Base-by-base conservation (phyloP, 2,888 invertebrate species). In the Octodonta nipae region DNA sequence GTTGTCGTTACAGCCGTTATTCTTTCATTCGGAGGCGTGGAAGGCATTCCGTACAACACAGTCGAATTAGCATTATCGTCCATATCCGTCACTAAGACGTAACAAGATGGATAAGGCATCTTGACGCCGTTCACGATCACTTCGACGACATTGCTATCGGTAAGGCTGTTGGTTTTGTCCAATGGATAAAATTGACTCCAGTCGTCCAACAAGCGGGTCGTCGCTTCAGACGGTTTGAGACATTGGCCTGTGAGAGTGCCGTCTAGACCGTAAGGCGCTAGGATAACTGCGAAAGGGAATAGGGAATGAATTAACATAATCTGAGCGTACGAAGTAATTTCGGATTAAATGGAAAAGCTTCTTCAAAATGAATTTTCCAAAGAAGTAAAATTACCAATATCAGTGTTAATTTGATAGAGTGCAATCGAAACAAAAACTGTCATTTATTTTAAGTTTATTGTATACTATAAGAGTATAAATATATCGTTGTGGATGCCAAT, bases 101-200 rank as follows among this genome's bases (percentile, higher is more conserved):
- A 96, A 64, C 86, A 84, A 38, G 86, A 78, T 29, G 96, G 96
- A 68, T 96, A 96, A 43, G 86, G 78, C 87, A 96, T 87, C 58
- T 87, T 80, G 40, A 87, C 82, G 30, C 89, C 91, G 53, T 87
- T 89, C 60, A 76, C 43, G 8, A 41, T 38, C 14, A 76, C 78
- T 66, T 80, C 78, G 31, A 76, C 72, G 27, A 60, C 56, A 40
- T 51, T 52, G 37, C 53, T 55, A 22, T 58, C 59, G 10, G 54
- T 75, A 59, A 54, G 67, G 61, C 65, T 66, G 41, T 62, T 60
- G 34, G 57, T 59, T 56, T 68, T 68, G 59, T 76, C 84, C 45
- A 92, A 71, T 38, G 92, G 92, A 67, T 91, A 95, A 58, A 93
- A 92, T 57, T 87, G 86, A 37, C 81, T 74, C 95, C 95, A 96